These are phyloP conservation scores for Bombus terrestris DNA, from an alignment of 1,140 invertebrate species.

Conservation along the genomic window DNA sequence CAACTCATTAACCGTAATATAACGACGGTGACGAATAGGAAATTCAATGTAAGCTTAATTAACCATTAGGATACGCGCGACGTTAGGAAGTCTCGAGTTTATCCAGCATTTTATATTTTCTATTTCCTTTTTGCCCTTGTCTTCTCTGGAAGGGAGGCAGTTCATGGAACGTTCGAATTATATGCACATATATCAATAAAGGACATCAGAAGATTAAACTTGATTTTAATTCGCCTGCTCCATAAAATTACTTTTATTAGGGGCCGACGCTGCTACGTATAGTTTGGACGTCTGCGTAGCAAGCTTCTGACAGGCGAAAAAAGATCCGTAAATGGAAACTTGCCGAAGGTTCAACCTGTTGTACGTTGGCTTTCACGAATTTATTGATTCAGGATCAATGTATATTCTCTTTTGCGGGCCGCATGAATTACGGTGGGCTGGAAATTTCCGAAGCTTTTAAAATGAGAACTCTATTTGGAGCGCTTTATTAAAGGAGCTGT, in stretches of 20 bases:
- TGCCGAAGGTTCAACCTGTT: background rate
- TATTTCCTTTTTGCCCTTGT: too few species aligned
- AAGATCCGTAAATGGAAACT: constrained; percentile 13
- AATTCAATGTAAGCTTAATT: constrained; percentile 62
- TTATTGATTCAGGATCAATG: background rate
- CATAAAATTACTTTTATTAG: background rate
- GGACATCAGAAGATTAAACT: background rate
- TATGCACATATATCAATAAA: background rate
- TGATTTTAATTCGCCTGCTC: background rate
- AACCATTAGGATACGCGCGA: constrained; percentile 46
- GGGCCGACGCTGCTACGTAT: background rate
- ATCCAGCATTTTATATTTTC: background rate
- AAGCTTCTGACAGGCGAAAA: background rate
- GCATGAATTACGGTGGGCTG: background rate
- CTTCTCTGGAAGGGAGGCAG: too few species aligned
- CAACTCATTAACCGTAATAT: constrained; percentile 59
- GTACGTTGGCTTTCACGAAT: background rate
- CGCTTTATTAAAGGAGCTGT: background rate
- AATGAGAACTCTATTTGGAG: too few species aligned
- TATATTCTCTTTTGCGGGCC: background rate
- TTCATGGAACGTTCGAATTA: constrained; percentile 8
- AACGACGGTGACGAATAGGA: constrained; percentile 55
- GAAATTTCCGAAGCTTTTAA: background rate
- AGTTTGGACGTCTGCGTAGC: background rate
- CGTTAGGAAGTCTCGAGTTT: constrained; percentile 9